Percentiles rank a stretch among this genome's conserved stretches.
Conservation (phyloP, 2,797 vertebrate genomes). For the Botia almorhae region DNA sequence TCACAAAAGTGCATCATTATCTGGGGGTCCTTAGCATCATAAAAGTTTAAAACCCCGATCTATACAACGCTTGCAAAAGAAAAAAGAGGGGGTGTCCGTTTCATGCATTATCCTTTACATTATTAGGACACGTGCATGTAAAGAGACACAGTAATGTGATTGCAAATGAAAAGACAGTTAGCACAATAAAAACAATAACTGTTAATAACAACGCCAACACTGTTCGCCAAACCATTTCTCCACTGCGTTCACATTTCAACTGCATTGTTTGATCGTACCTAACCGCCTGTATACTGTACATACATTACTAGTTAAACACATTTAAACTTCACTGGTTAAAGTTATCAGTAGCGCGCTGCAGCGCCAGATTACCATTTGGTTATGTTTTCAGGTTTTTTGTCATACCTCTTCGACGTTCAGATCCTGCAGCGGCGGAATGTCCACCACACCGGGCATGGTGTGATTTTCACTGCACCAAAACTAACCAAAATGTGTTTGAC, state of each 20-base stretch:
- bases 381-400: neutral
- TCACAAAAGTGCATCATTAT: too few relatives aligned
- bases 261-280: neutral
- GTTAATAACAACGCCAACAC: neutral
- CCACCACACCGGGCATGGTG: constrained; percentile 81
- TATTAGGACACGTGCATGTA: neutral
- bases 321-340: neutral
- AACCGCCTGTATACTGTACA: neutral
- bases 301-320: neutral
- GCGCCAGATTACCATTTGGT: neutral
- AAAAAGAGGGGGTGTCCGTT: too few relatives aligned
- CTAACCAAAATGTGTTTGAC: constrained; percentile 29
- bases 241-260: neutral
- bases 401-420: constrained; percentile 90
- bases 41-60: too few relatives aligned
- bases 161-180: neutral
- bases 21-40: too few relatives aligned
- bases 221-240: neutral
- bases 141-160: neutral
- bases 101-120: too few relatives aligned
- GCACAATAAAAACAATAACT: too few relatives aligned
- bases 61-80: too few relatives aligned
- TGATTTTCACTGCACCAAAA: constrained; percentile 13
- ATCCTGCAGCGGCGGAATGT: constrained; percentile 84
- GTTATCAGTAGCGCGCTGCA: constrained; percentile 44